Percentiles rank a stretch among this genome's conserved stretches.
Conservation (phyloP, 2,113 vertebrate genomes). For the Mus musculus region GRCm39 chr7:69041001-69041500, state of each 20-base stretch:
- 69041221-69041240: neutral
- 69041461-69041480: slow-evolving; percentile 84
- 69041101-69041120: neutral
- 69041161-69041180: neutral
- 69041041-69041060: neutral
- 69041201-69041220: neutral
- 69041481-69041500: slow-evolving; percentile 86
- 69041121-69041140: neutral
- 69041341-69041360: slow-evolving; percentile 80
- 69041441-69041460: slow-evolving; percentile 85
- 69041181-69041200: too few species aligned
- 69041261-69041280: neutral
- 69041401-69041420: slow-evolving; percentile 82
- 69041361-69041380: slow-evolving; percentile 77
- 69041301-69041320: slow-evolving; percentile 14
- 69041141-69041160: neutral
- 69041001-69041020: fast-evolving
- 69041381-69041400: slow-evolving; percentile 70
- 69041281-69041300: neutral
- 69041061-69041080: neutral
- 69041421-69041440: slow-evolving; percentile 85
- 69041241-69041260: neutral
- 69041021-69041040: neutral
- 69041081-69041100: neutral
- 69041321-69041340: slow-evolving; percentile 80